These are phyloP conservation scores for Melanotaenia trifasciata DNA, from an alignment of 2,797 vertebrate species.

Conservation along the genomic window DNA sequence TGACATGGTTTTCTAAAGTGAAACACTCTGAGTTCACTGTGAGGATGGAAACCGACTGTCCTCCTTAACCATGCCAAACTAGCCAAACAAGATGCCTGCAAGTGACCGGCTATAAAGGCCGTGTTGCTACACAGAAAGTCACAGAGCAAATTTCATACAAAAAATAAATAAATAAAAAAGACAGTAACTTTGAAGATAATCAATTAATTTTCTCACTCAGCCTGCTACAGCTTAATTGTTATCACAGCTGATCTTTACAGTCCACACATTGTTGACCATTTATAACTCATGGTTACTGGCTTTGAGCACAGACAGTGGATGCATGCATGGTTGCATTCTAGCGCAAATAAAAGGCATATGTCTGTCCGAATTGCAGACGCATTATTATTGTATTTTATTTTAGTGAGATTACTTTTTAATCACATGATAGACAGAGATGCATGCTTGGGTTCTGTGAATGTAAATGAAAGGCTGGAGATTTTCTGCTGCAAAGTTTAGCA, in stretches of 20 bases:
- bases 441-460: neutral
- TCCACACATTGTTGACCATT: neutral
- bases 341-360: neutral
- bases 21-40: neutral
- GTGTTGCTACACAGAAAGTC: neutral
- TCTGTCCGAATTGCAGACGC: neutral
- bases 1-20: slow-evolving; percentile 7
- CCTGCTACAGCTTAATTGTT: neutral
- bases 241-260: neutral
- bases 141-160: neutral
- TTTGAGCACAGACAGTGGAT: neutral
- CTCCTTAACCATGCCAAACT: neutral
- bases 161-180: neutral
- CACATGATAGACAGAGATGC: neutral
- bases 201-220: neutral
- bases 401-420: neutral
- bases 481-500: neutral
- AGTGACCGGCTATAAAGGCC: neutral
- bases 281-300: neutral
- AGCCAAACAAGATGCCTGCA: neutral
- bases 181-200: neutral
- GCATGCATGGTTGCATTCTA: neutral
- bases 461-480: neutral
- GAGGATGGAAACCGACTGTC: neutral
- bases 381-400: neutral